Evolutionary conservation across 2,113 vertebrate genomes (phyloP).

Genomic region (Varanus komodoensis): DNA sequence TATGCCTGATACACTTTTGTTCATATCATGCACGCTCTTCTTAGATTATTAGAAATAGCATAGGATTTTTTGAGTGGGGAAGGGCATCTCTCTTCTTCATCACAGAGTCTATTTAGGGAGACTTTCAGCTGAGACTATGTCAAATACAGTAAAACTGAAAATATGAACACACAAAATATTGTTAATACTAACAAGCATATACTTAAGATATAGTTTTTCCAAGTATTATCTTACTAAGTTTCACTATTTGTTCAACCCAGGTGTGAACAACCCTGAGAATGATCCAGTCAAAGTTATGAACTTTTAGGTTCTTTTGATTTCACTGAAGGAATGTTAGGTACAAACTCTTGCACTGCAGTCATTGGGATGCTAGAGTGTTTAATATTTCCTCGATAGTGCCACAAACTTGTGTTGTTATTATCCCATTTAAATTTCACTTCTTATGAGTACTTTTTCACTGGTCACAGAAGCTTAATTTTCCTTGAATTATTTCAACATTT

Average conservation of each 20-base stretch:
- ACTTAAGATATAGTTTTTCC: slow-evolving; percentile 41
- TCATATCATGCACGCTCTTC: not conserved
- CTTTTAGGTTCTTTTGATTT: not conserved
- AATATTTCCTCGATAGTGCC: not conserved
- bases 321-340: not conserved
- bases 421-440: not conserved
- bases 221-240: slow-evolving; percentile 38
- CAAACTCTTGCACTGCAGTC: not conserved
- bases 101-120: not conserved
- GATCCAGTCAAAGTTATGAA: not conserved
- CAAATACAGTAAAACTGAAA: slow-evolving; percentile 68
- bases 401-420: slow-evolving; percentile 33
- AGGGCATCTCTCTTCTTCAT: not conserved
- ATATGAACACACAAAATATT: slow-evolving; percentile 49
- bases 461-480: slow-evolving; percentile 9
- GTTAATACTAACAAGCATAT: slow-evolving; percentile 50
- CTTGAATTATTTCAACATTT: not conserved
- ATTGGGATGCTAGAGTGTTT: not conserved
- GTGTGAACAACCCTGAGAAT: fast-evolving
- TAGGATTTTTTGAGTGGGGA: not conserved
- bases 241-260: slow-evolving; percentile 39
- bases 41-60: not conserved
- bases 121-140: slow-evolving; percentile 49
- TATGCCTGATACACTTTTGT: not conserved
- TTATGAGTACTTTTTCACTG: not conserved